These are phyloP conservation scores for Pipa parva DNA, from an alignment of 2,113 vertebrate species.

Conservation along the genomic window DNA sequence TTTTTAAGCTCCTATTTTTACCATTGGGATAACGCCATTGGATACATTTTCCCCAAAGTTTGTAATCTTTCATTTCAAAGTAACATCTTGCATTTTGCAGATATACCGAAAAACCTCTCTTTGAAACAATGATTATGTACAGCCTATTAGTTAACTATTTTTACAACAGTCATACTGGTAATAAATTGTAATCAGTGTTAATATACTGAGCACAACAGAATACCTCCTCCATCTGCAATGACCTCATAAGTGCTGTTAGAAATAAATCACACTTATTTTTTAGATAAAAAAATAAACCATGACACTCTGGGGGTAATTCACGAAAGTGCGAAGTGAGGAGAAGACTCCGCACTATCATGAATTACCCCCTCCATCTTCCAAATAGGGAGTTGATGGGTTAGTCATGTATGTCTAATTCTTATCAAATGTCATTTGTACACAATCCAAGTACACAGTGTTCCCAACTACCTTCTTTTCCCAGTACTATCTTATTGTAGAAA, in stretches of 20 bases:
- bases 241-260: slow-evolving; percentile 36
- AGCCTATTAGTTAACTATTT: slow-evolving; percentile 42
- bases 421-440: slow-evolving; percentile 20
- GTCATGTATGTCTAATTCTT: slow-evolving; percentile 36
- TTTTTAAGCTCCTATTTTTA: too few species aligned
- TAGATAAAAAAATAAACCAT: slow-evolving; percentile 11
- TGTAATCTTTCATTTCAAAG: slow-evolving; percentile 3
- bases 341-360: too few species aligned
- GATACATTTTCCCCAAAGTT: too few species aligned
- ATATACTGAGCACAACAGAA: slow-evolving; percentile 46
- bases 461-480: background rate
- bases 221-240: slow-evolving; percentile 51
- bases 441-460: slow-evolving; percentile 1
- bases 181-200: slow-evolving; percentile 50
- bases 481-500: background rate
- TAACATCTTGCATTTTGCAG: background rate
- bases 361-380: too few species aligned
- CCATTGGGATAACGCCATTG: too few species aligned
- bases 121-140: slow-evolving; percentile 2
- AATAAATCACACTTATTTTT: slow-evolving; percentile 24
- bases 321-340: too few species aligned
- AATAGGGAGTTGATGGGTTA: background rate
- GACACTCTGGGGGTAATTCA: too few species aligned
- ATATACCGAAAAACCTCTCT: background rate
- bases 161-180: slow-evolving; percentile 43